Conservation (phyloP, 1,140 invertebrate genomes). For the Sinonovacula constricta region DNA sequence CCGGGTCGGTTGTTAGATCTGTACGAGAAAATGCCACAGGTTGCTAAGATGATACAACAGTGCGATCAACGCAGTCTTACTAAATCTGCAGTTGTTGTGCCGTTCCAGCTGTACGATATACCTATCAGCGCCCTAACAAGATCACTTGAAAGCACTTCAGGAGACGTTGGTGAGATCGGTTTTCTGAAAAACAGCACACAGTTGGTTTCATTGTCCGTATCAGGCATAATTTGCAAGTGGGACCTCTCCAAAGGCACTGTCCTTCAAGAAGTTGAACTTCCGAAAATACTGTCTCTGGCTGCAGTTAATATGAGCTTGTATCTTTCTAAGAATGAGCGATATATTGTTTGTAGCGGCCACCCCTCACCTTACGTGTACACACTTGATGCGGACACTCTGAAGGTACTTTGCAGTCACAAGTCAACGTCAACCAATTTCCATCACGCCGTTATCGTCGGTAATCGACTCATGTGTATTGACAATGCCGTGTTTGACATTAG, state of each 20-base stretch:
- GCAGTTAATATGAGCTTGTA: slow-evolving; percentile 21
- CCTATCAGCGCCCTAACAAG: slow-evolving; percentile 54
- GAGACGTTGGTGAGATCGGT: slow-evolving; percentile 24
- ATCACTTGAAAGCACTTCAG: slow-evolving; percentile 28
- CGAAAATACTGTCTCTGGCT: slow-evolving; percentile 19
- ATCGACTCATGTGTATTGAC: slow-evolving; percentile 38
- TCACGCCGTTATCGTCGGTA: slow-evolving; percentile 13
- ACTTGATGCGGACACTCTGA: slow-evolving; percentile 25
- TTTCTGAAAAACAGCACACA: slow-evolving; percentile 12
- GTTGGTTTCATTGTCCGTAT: slow-evolving; percentile 10
- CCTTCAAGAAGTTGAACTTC: slow-evolving; percentile 14
- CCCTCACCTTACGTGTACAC: slow-evolving; percentile 13
- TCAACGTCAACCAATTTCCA: neutral
- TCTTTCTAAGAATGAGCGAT: slow-evolving; percentile 15
- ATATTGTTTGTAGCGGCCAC: slow-evolving; percentile 33
- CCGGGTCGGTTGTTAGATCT: slow-evolving; percentile 66
- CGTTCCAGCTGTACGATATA: slow-evolving; percentile 60
- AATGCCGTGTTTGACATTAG: slow-evolving; percentile 29
- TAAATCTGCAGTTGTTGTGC: slow-evolving; percentile 88
- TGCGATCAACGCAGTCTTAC: slow-evolving; percentile 80
- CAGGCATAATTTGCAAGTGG: slow-evolving; percentile 14
- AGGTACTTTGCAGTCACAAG: slow-evolving; percentile 23
- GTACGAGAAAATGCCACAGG: slow-evolving; percentile 54
- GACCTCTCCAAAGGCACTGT: slow-evolving; percentile 19
- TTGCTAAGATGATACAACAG: slow-evolving; percentile 64